phyloP scores from a whole-genome alignment of 2,113 vertebrate genomes.

The Toxostoma redivivum region DNA sequence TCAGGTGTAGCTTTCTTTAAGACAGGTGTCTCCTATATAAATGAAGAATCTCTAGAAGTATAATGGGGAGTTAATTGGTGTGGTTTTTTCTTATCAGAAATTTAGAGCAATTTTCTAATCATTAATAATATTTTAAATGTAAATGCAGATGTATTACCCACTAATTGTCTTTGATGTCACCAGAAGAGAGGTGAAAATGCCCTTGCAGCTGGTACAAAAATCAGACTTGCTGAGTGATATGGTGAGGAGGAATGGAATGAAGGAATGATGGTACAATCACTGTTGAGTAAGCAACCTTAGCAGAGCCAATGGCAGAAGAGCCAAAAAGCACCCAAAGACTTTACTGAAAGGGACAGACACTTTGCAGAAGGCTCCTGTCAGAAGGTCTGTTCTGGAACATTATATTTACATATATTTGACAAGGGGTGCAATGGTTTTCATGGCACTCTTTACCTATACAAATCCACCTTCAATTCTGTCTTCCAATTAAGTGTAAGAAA shows the following conservation, averaged over 20 bases:
- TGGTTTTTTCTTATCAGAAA: not conserved
- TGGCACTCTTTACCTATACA: not conserved
- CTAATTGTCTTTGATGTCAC: not conserved
- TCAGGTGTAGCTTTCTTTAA: not conserved
- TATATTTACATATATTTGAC: not conserved
- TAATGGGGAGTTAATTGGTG: not conserved
- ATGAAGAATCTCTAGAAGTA: not conserved
- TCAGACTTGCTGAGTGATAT: not conserved
- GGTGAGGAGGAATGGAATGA: not conserved
- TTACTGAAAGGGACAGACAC: not conserved
- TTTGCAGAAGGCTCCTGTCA: not conserved
- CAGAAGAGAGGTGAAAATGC: not conserved
- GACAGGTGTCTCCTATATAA: not conserved
- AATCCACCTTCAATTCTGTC: not conserved
- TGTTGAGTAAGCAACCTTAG: accelerated
- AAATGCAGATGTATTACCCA: not conserved
- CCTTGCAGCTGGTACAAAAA: not conserved
- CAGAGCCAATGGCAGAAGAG: not conserved
- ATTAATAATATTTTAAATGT: not conserved
- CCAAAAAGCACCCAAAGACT: not conserved
- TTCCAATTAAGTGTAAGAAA: not conserved
- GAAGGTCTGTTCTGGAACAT: not conserved
- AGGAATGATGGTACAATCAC: not conserved
- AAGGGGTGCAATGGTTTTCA: not conserved
- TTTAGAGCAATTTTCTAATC: not conserved